Percentiles rank a stretch among this genome's conserved stretches.
Conservation (phyloP, 2,888 invertebrate genomes). For the Zaprionus obscuricornis region DNA sequence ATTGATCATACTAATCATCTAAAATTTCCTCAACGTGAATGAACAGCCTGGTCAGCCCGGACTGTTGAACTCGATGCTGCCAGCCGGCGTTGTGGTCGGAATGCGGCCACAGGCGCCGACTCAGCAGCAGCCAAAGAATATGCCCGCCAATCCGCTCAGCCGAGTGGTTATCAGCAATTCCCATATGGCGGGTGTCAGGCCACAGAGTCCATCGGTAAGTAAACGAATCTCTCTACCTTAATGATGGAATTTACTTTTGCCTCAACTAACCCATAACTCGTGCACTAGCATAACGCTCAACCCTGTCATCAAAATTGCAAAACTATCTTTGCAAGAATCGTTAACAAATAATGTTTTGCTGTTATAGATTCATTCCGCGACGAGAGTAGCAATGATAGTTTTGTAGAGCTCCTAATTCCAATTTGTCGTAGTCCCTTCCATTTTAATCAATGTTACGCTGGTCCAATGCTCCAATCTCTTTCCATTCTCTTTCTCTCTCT, state of each 20-base stretch:
- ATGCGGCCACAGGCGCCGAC: conserved; percentile 90
- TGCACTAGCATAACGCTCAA: no score
- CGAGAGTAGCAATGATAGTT: no score
- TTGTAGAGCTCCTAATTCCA: no score
- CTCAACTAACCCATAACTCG: no score
- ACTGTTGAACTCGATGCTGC: conserved; percentile 87
- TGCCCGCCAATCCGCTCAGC: conserved; percentile 89
- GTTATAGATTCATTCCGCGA: no score
- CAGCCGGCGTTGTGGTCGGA: conserved; percentile 92
- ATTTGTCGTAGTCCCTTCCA: no score
- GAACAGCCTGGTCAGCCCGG: conserved; percentile 85
- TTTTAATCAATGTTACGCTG: no score
- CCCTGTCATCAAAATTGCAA: no score
- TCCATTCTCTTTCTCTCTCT: conserved; percentile 49
- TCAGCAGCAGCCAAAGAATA: conserved; percentile 89
- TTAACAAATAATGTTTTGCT: no score
- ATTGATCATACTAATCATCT: conserved; percentile 25
- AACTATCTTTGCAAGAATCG: no score
- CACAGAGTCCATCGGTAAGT: conserved; percentile 89
- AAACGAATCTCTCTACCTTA: background rate
- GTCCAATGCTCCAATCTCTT: conserved; percentile 42
- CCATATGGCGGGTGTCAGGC: conserved; percentile 91
- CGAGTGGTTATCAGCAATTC: conserved; percentile 93
- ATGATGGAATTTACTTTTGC: background rate
- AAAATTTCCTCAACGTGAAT: no score